phyloP scores from a whole-genome alignment of 2,113 vertebrate genomes.

The Malurus elegans region DNA sequence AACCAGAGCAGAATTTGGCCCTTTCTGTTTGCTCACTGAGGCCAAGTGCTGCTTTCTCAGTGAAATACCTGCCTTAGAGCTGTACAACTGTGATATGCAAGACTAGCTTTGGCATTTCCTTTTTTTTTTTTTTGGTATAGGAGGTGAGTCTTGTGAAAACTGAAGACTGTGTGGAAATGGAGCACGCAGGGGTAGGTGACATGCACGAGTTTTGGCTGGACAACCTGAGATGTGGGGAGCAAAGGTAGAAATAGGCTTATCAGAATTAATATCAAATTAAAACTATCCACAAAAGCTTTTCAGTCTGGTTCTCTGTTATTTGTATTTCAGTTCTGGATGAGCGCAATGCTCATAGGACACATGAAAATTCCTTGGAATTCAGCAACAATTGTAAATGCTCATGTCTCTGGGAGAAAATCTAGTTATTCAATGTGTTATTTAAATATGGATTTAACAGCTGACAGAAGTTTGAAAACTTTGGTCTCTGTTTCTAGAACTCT shows the following conservation, averaged over 20 bases:
- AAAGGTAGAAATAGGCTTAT: neutral
- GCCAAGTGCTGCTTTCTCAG: constrained; percentile 15
- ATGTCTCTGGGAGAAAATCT: neutral
- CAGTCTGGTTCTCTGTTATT: neutral
- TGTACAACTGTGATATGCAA: constrained; percentile 16
- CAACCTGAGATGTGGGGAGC: neutral
- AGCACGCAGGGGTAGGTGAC: neutral
- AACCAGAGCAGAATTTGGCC: constrained; percentile 22
- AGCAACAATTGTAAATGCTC: neutral
- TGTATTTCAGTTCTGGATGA: neutral
- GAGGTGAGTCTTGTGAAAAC: neutral
- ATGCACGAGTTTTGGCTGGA: accelerated
- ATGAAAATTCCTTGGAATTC: neutral
- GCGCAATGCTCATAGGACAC: neutral
- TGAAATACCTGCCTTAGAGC: constrained; percentile 42
- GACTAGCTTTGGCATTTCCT: constrained; percentile 28
- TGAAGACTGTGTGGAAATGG: neutral
- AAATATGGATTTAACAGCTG: neutral
- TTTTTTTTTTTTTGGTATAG: neutral
- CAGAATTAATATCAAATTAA: neutral
- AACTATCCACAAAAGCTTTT: neutral
- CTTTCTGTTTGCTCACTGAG: constrained; percentile 42
- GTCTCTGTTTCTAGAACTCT: neutral
- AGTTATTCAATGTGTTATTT: neutral
- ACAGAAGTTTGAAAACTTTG: neutral